These are phyloP conservation scores for Andricus grossulariae DNA, from an alignment of 1,140 invertebrate species.

Conservation along the genomic window DNA sequence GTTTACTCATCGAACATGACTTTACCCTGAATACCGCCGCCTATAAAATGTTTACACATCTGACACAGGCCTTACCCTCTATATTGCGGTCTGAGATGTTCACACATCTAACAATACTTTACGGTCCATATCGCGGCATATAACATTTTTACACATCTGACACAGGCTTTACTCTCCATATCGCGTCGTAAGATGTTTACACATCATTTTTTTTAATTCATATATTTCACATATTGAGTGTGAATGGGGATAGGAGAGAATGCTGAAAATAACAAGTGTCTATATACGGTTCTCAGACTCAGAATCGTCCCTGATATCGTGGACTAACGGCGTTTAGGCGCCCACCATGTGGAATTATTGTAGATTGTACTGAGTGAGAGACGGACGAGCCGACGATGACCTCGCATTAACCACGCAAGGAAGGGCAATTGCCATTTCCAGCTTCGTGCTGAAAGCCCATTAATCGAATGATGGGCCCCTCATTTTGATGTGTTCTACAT, in stretches of 20 bases:
- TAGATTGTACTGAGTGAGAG: conserved; percentile 9
- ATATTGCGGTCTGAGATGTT: no score
- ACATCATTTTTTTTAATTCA: no score
- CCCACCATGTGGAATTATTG: conserved; percentile 1
- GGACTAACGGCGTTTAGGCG: not conserved
- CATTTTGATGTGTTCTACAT: not conserved
- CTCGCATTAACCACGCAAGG: conserved; percentile 7
- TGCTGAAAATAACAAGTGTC: not conserved
- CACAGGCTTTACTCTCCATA: no score
- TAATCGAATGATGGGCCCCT: conserved; percentile 17
- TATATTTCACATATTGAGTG: no score
- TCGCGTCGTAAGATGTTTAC: no score
- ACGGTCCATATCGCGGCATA: no score
- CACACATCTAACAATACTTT: no score
- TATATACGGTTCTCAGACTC: not conserved
- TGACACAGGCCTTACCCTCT: no score
- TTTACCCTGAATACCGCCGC: no score
- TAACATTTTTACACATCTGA: no score
- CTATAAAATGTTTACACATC: no score
- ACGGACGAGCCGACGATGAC: conserved; percentile 5
- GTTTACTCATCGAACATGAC: no score
- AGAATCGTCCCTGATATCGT: not conserved
- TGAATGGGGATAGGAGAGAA: not conserved
- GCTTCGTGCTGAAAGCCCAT: conserved; percentile 17
- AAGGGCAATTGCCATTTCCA: conserved; percentile 13